Percentiles rank a stretch among this genome's conserved stretches.
These are phyloP conservation scores for Tipula helvola DNA, from an alignment of 2,888 invertebrate genomes.

Conservation along the genomic window DNA sequence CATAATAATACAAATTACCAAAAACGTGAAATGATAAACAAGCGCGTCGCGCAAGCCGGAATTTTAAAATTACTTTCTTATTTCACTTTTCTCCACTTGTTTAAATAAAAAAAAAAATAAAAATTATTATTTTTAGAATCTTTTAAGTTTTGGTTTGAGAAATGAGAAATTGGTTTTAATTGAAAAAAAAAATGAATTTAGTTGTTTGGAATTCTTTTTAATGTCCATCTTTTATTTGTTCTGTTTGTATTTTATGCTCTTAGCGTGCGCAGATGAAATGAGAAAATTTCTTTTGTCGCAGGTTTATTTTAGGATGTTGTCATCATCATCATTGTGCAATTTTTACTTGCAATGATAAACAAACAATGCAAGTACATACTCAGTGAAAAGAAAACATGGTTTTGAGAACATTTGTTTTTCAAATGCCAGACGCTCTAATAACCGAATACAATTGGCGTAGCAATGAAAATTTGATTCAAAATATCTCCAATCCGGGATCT, in stretches of 20 bases:
- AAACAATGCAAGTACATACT: neutral
- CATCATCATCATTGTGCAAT: neutral
- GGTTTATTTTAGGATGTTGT: neutral
- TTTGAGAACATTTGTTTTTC: neutral
- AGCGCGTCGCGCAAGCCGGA: neutral
- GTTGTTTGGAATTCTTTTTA: neutral
- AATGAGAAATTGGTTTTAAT: neutral
- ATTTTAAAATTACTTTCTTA: neutral
- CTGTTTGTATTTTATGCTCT: neutral
- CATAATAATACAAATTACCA: neutral
- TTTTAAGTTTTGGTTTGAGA: neutral
- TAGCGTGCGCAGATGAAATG: neutral
- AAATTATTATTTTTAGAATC: neutral
- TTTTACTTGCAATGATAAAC: neutral
- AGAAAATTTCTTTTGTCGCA: neutral
- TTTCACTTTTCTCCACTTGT: neutral
- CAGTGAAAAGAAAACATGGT: neutral
- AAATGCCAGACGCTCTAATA: neutral
- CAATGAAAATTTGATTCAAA: neutral
- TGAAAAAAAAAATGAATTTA: neutral
- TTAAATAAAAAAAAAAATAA: neutral
- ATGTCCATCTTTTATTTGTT: neutral
- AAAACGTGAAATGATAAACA: neutral
- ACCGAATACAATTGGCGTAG: neutral
- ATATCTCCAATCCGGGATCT: no score